These are phyloP conservation scores for Lepus timidus DNA, from an alignment of 2,113 vertebrate genomes.

Conservation along the genomic window DNA sequence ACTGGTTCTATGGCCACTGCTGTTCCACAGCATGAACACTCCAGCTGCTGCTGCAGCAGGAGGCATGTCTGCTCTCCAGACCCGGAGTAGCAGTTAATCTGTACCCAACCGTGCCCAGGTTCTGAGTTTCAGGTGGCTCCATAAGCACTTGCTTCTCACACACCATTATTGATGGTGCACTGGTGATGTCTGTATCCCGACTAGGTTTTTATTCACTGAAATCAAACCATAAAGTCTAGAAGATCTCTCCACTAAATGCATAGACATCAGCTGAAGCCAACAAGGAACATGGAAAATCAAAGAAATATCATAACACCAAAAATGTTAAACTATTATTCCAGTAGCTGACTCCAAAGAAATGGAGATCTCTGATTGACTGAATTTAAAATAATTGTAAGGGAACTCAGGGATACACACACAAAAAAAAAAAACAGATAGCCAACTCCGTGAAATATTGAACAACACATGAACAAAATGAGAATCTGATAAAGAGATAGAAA, in stretches of 20 bases:
- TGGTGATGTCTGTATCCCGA: neutral
- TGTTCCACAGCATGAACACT: neutral
- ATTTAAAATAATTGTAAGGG: neutral
- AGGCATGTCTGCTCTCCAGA: no score
- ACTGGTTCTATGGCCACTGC: neutral
- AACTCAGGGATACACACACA: no score
- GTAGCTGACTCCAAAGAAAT: neutral
- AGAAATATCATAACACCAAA: neutral
- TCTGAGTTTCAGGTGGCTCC: neutral
- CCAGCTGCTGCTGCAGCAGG: neutral
- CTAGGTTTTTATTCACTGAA: neutral
- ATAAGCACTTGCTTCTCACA: neutral
- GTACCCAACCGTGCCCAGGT: neutral
- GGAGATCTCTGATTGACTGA: neutral
- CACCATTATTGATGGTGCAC: neutral
- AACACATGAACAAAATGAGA: neutral
- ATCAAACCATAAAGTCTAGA: neutral
- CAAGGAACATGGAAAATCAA: neutral
- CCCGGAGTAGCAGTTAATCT: neutral
- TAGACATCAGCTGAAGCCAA: neutral
- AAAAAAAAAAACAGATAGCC: neutral
- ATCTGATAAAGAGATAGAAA: neutral
- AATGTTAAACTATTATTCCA: neutral
- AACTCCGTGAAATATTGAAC: neutral
- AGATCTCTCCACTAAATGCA: neutral